Conservation (phyloP, 2,113 vertebrate genomes). For the Notarius lentiginosus region DNA sequence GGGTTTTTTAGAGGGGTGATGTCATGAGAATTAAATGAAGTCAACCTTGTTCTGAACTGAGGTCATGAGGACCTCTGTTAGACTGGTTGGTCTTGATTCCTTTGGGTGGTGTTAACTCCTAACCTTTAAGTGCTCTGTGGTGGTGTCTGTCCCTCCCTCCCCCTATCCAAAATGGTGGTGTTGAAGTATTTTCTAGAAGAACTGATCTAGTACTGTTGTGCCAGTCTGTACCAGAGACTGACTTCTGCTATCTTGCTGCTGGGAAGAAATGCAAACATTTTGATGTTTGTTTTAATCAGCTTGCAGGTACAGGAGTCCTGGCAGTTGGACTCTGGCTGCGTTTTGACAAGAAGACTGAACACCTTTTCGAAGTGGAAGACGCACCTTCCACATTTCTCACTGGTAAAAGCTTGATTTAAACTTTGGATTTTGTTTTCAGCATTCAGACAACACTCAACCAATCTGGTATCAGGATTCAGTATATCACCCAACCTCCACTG, state of each 20-base stretch:
- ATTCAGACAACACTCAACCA: neutral
- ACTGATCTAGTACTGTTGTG: neutral
- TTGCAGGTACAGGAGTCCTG: slow-evolving; percentile 88
- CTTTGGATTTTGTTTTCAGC: neutral
- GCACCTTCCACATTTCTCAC: slow-evolving; percentile 81
- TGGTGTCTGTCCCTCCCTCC: no score
- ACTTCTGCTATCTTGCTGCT: slow-evolving; percentile 4
- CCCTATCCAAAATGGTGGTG: neutral
- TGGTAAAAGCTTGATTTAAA: slow-evolving; percentile 70
- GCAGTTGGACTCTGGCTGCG: slow-evolving; percentile 92
- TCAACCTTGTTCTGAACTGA: neutral
- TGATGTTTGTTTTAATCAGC: slow-evolving; percentile 63
- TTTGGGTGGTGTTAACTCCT: neutral
- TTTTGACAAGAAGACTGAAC: slow-evolving; percentile 85
- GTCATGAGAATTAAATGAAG: neutral
- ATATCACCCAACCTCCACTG: neutral
- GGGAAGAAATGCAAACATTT: slow-evolving; percentile 4
- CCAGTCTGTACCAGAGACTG: neutral
- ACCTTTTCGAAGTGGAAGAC: slow-evolving; percentile 76
- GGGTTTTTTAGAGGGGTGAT: neutral
- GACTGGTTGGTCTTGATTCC: slow-evolving; percentile 32
- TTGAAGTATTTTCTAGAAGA: neutral
- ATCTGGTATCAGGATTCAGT: neutral
- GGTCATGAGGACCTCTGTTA: neutral
- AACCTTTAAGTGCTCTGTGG: neutral